phyloP scores from a whole-genome alignment of 2,888 invertebrate species.

The Steinernema carpocapsae region DNA sequence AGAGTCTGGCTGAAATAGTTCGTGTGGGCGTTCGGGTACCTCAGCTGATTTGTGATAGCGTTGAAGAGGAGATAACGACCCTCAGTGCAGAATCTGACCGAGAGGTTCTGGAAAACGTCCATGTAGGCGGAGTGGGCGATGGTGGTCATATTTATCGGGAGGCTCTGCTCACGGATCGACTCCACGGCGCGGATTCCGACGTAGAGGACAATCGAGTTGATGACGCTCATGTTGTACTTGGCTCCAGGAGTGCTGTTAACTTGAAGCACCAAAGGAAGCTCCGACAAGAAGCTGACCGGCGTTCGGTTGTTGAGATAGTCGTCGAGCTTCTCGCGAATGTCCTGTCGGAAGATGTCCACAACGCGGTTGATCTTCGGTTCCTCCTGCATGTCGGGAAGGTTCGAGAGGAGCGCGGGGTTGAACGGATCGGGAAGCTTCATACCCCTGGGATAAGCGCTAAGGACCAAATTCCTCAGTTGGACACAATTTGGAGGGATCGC shows the following conservation, averaged over 20 bases:
- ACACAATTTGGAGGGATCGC: conserved; percentile 99
- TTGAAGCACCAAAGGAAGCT: conserved; percentile 69
- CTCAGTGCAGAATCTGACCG: conserved; percentile 95
- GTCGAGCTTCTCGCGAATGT: conserved; percentile 79
- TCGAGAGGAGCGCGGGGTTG: conserved; percentile 69
- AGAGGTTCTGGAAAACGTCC: conserved; percentile 99
- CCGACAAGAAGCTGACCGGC: conserved; percentile 72
- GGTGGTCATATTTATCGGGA: conserved; percentile 93
- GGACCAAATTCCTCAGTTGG: conserved; percentile 93
- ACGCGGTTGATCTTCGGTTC: conserved; percentile 65
- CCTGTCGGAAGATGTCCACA: conserved; percentile 59
- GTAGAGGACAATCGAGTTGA: conserved; percentile 95
- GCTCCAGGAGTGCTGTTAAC: conserved; percentile 78
- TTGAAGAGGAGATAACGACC: conserved; percentile 94
- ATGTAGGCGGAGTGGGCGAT: conserved; percentile 97
- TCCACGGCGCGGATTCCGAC: conserved; percentile 90
- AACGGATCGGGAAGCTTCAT: conserved; percentile 99
- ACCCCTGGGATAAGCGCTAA: conserved; percentile 95
- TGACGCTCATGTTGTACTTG: conserved; percentile 90
- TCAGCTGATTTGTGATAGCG: conserved; percentile 95
- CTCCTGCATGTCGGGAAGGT: conserved; percentile 65
- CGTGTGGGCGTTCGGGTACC: conserved; percentile 99
- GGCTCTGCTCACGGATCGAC: conserved; percentile 86
- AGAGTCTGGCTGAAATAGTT: conserved; percentile 99
- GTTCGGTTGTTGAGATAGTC: conserved; percentile 83